phyloP scores from a whole-genome alignment of 2,888 invertebrate species.

The Timema podura region DNA sequence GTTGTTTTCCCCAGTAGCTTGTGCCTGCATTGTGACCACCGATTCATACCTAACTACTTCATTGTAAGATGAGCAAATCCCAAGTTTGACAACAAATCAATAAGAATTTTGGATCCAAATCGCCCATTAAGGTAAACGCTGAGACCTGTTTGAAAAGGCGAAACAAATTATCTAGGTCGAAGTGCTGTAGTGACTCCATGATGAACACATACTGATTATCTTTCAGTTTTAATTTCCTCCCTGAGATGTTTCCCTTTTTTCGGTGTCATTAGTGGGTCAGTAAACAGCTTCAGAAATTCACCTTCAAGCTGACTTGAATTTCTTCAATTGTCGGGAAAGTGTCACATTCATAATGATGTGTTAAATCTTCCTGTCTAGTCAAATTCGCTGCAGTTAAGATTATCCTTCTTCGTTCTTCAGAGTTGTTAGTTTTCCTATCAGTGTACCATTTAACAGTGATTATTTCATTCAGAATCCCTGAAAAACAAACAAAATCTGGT shows the following conservation, averaged over 20 bases:
- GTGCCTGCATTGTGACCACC: not conserved
- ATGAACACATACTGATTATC: not conserved
- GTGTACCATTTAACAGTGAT: conserved; percentile 14
- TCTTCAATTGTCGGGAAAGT: not conserved
- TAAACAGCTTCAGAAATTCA: not conserved
- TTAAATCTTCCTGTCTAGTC: not conserved
- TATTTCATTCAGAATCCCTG: not conserved
- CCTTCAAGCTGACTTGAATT: not conserved
- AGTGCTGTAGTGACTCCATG: conserved; percentile 4
- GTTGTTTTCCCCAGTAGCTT: conserved; percentile 1
- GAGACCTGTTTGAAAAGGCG: not conserved
- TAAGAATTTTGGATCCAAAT: not conserved
- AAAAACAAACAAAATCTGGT: conserved; percentile 5
- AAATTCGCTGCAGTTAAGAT: not conserved
- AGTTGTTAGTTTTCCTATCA: not conserved
- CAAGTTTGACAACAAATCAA: conserved; percentile 7
- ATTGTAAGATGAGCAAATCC: conserved; percentile 15
- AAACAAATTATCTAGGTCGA: not conserved
- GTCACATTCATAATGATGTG: not conserved
- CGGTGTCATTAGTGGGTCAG: not conserved
- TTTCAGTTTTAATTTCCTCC: not conserved
- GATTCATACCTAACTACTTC: conserved; percentile 12
- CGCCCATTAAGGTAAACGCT: not conserved
- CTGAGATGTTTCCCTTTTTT: conserved; percentile 5
- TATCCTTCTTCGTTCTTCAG: not conserved